A percentile compares a stretch with the other conserved stretches of the same genome.
Conservation (phyloP, 2,113 vertebrate species). For the Stigmatopora nigra region DNA sequence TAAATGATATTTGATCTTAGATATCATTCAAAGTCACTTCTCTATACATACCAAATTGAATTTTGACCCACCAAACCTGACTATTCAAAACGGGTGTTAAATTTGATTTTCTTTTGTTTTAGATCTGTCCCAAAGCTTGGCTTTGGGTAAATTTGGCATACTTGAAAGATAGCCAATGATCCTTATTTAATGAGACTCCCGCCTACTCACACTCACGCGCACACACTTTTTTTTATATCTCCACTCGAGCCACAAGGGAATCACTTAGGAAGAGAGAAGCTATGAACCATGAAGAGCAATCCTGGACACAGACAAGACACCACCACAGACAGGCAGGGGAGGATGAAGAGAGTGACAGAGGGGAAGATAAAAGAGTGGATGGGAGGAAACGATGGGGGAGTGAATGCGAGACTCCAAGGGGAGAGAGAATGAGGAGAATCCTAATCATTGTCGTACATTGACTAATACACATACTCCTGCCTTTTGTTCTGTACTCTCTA, state of each 20-base stretch:
- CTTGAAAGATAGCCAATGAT: constrained; percentile 57
- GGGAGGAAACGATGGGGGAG: constrained; percentile 1
- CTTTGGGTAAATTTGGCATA: constrained; percentile 11
- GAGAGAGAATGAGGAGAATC: constrained; percentile 11
- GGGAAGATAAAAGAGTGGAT: constrained; percentile 5
- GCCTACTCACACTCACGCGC: not conserved
- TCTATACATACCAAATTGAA: not conserved
- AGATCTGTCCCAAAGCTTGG: constrained; percentile 32
- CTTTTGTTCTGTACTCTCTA: constrained; percentile 1
- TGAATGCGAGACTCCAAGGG: not conserved
- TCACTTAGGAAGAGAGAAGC: constrained; percentile 43
- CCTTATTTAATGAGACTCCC: constrained; percentile 53
- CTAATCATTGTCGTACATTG: constrained; percentile 23
- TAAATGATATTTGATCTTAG: too few species aligned
- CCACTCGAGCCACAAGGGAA: constrained; percentile 45
- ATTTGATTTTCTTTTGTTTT: constrained; percentile 44
- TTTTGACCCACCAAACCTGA: not conserved
- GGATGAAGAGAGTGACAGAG: not conserved
- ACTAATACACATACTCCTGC: constrained; percentile 10
- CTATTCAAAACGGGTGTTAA: constrained; percentile 18
- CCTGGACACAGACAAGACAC: constrained; percentile 42
- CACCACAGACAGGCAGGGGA: constrained; percentile 15
- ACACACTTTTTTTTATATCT: not conserved
- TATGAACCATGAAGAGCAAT: constrained; percentile 55
- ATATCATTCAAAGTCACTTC: not conserved